Conservation (phyloP, 2,113 vertebrate genomes). For the Alces alces region DNA sequence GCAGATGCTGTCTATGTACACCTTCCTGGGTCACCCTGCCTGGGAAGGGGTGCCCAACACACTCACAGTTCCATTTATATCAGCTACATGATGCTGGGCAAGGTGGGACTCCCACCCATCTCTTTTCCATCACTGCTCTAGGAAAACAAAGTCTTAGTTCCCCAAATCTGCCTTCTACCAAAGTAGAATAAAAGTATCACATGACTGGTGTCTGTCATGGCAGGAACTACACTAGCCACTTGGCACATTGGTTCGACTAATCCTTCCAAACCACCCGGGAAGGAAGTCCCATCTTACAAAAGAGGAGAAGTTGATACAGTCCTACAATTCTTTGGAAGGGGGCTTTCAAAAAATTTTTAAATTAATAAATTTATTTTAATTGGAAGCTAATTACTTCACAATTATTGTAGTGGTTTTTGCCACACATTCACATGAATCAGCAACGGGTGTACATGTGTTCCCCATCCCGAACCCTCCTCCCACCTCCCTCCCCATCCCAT, state of each 20-base stretch:
- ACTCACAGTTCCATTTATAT: not conserved
- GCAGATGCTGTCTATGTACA: not conserved
- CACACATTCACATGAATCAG: not conserved
- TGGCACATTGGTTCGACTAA: not conserved
- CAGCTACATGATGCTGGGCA: not conserved
- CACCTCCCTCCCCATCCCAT: not conserved
- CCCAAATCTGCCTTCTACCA: not conserved
- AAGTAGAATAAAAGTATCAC: not conserved
- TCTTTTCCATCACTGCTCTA: not conserved
- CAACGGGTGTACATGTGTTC: rapidly evolving
- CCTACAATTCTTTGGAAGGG: not conserved
- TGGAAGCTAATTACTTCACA: not conserved
- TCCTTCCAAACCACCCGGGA: not conserved
- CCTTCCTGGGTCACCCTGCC: too few relatives aligned
- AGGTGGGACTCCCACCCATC: too few relatives aligned
- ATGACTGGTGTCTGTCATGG: not conserved
- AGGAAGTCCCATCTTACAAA: not conserved
- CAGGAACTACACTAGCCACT: not conserved
- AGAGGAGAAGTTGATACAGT: not conserved
- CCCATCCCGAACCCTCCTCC: not conserved
- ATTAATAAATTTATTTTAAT: not conserved
- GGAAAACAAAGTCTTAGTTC: not conserved
- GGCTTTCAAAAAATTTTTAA: not conserved
- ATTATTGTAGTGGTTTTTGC: not conserved
- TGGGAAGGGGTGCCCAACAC: rapidly evolving